Conservation (phyloP, 2,797 vertebrate species). For the Vultur gryphus region DNA sequence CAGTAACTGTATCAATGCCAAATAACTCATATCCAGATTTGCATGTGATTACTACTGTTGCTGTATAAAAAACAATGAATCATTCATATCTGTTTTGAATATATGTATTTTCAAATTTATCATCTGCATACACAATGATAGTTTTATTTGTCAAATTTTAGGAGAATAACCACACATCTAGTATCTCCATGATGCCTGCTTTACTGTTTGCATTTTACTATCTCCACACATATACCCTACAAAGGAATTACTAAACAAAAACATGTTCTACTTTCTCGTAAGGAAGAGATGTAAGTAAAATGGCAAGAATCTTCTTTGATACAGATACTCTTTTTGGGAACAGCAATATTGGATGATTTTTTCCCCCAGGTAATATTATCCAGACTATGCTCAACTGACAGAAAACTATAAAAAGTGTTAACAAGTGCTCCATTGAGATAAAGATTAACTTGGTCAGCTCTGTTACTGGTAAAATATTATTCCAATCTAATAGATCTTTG, state of each 20-base stretch:
- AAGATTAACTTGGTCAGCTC: not conserved
- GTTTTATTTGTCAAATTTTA: not conserved
- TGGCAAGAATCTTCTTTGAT: fast-evolving
- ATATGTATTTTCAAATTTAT: not conserved
- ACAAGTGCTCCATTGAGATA: not conserved
- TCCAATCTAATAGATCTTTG: not conserved
- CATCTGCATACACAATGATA: not conserved
- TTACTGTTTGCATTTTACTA: not conserved
- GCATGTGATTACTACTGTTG: not conserved
- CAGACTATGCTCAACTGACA: not conserved
- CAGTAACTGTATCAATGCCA: not conserved
- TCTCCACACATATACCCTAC: fast-evolving
- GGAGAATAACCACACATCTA: not conserved
- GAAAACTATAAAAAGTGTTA: not conserved
- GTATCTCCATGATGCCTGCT: not conserved
- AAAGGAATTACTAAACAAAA: not conserved
- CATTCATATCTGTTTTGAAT: not conserved
- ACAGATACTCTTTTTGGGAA: not conserved
- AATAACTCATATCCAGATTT: not conserved
- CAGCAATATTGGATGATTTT: not conserved
- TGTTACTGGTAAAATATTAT: not conserved
- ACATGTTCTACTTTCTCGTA: not conserved
- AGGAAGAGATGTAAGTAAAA: not conserved
- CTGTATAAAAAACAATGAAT: not conserved
- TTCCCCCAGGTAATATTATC: not conserved